Percentiles rank a stretch among this genome's conserved stretches.
Conservation (phyloP, 2,888 invertebrate species). For the Melanostoma scalare region DNA sequence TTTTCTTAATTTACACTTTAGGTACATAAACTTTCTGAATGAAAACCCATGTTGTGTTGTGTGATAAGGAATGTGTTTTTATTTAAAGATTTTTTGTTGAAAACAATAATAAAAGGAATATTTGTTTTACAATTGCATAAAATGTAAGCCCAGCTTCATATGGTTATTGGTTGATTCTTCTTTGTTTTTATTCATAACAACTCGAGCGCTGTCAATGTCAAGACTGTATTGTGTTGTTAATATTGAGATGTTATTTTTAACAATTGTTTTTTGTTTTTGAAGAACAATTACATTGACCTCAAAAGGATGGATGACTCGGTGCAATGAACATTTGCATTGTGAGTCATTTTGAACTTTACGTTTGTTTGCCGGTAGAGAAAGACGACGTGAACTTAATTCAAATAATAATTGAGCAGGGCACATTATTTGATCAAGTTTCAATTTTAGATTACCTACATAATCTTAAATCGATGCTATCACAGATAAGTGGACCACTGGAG, state of each 20-base stretch:
- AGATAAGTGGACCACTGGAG: too few relatives aligned
- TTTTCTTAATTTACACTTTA: conserved; percentile 35
- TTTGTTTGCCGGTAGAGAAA: too few relatives aligned
- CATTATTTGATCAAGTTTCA: too few relatives aligned
- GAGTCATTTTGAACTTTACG: too few relatives aligned
- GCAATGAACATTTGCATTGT: too few relatives aligned
- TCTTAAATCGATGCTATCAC: too few relatives aligned
- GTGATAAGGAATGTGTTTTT: conserved; percentile 54
- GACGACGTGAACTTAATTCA: too few relatives aligned
- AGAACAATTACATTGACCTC: too few relatives aligned
- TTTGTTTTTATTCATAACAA: too few relatives aligned
- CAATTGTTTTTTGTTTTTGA: neutral
- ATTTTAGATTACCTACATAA: too few relatives aligned
- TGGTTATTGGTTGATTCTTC: neutral
- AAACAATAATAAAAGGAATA: conserved; percentile 29
- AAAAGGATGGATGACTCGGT: too few relatives aligned
- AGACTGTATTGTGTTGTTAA: neutral
- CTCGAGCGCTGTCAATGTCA: conserved; percentile 11
- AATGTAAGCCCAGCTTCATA: conserved; percentile 29
- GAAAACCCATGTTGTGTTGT: conserved; percentile 49
- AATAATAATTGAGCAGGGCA: too few relatives aligned
- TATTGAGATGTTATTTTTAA: conserved; percentile 5
- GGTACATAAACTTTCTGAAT: conserved; percentile 51
- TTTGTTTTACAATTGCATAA: conserved; percentile 41
- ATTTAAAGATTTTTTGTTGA: conserved; percentile 51